Base-by-base conservation (phyloP, 2,888 invertebrate species). In the Hemistola chrysoprasaria region DNA sequence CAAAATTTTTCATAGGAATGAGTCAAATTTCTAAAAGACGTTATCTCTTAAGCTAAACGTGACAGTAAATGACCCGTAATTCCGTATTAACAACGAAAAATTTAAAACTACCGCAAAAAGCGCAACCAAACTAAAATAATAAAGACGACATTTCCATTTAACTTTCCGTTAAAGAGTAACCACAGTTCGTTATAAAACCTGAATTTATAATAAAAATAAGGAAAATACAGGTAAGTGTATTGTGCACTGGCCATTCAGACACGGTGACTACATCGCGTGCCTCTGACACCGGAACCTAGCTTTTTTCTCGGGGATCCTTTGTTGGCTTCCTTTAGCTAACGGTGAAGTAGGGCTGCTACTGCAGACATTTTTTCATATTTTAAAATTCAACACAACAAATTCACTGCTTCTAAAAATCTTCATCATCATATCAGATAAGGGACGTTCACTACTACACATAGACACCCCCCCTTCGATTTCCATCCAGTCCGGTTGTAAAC, bases 271-370 rank as follows among this genome's bases (percentile, higher is more conserved):
- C 53, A 52, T 76, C 62, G 78, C 76, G 72, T 82, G 80, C 66
- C 54, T 53, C 69, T 79, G 79, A 82, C 81, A 80, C 78, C 80
- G 85, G 81, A 84, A 79, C 78, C 63, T 62, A 59, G 71, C 69
- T 77, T 83, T 78, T 82, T 79, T 77, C 76, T 71, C 70, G 51
- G 61, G 60, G 55, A 61, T 66, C 75, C 74, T 78, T 86, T 82
- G 82, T 84, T 67, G 68, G 72, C 69, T 79, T 81, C 78, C 81
- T 74, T 75, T 64, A 54, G 57, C 53, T 53, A 53, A 48, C 47
- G 41, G 47, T 58, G 65, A 2, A 10, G 20, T 39, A 44, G 43
- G 43, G 43, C 8, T 44, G 43, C 11, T 23, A 10, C 21, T 9
- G 10, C 6, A 29, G 16, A 6, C 8, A 22, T 31, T 31, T 1